Evolutionary conservation across 2,888 invertebrate species (phyloP), one percentile per base, ranked within the genome.

Genomic region (Tenthredo mesomela): DNA sequence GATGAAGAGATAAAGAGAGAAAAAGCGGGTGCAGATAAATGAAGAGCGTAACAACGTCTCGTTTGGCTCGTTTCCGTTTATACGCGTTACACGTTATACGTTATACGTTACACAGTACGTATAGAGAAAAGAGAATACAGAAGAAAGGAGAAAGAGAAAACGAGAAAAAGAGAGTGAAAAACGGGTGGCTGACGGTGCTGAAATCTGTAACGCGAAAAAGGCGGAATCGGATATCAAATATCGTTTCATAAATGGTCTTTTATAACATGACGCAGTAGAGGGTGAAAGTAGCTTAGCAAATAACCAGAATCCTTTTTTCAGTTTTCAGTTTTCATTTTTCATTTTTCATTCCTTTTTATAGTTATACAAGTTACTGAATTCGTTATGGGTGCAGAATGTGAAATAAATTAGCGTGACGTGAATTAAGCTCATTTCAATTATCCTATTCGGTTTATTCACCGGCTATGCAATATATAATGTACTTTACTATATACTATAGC

Each of bases 51-150:
- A 33, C 40, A 75, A 83, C 73, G 71, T 5, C 78, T 78, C 54
- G 78, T 78, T 78, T 78, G 54, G 78, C 78, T 54, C 54, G 58
- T 78, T 78, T 78, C 78, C 78, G 78, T 78, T 78, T 37, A 25
- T 58, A 58, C 54, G 50, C 78, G 54, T 75, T 67, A 84, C 65
- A 77, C 58, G 65, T 61, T 78, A 37, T 2, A 33, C 21, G 47
- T 50, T 1, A 18, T 21, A 15, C n/a, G n/a, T 15, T 2, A 33
- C 21, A 58, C 61, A 6, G 25, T 21, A 15, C n/a, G n/a, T 15
- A 37, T 40, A 10, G 25, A 37, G 15, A 78, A 78, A 33, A 78
- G n/a, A n/a, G n/a, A n/a, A n/a, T n/a, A n/a, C n/a, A 78, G 0
- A 2, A 80, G 1, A 47, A 29, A 33, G 21, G 5, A 3, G n/a